Evolutionary conservation across 1,140 invertebrate species (phyloP).

Genomic region (Campoletis sonorensis): DNA sequence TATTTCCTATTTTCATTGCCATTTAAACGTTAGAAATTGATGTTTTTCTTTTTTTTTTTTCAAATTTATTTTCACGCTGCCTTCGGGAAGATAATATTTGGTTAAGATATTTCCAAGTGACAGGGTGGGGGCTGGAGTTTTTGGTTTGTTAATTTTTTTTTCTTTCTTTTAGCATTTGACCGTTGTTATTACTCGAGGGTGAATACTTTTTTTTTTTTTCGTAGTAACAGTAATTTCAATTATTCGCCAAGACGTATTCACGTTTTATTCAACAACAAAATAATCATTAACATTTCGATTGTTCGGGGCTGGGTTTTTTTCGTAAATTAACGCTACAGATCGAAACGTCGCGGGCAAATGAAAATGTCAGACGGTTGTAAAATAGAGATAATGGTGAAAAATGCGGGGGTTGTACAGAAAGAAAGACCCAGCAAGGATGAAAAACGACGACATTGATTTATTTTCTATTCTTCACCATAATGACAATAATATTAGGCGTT

Average conservation of each 20-base stretch:
- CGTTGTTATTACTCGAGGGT: slow-evolving; percentile 28
- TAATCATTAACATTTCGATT: background rate
- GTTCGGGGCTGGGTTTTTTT: slow-evolving; percentile 55
- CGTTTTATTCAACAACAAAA: slow-evolving; percentile 62
- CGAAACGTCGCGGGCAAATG: slow-evolving; percentile 52
- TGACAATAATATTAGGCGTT: too few species aligned
- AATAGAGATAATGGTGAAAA: background rate
- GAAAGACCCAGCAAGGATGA: background rate
- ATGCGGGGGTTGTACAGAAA: background rate
- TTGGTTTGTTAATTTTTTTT: too few species aligned
- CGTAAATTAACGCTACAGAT: slow-evolving; percentile 64
- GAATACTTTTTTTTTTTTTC: background rate
- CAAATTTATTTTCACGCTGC: background rate
- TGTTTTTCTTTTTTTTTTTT: background rate
- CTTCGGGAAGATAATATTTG: background rate
- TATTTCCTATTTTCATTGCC: slow-evolving; percentile 72
- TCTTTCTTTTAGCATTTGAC: slow-evolving; percentile 45
- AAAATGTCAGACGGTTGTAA: background rate
- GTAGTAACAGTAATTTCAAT: slow-evolving; percentile 15
- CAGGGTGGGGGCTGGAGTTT: background rate
- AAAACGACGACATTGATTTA: background rate
- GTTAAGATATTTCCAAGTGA: background rate
- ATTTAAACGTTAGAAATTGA: slow-evolving; percentile 14
- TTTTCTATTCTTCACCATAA: background rate
- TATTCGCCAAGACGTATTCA: slow-evolving; percentile 32